A percentile compares a stretch with the other conserved stretches of the same genome.
These are phyloP conservation scores for Drosophila siamana DNA, from an alignment of 2,888 invertebrate genomes.

Conservation along the genomic window DNA sequence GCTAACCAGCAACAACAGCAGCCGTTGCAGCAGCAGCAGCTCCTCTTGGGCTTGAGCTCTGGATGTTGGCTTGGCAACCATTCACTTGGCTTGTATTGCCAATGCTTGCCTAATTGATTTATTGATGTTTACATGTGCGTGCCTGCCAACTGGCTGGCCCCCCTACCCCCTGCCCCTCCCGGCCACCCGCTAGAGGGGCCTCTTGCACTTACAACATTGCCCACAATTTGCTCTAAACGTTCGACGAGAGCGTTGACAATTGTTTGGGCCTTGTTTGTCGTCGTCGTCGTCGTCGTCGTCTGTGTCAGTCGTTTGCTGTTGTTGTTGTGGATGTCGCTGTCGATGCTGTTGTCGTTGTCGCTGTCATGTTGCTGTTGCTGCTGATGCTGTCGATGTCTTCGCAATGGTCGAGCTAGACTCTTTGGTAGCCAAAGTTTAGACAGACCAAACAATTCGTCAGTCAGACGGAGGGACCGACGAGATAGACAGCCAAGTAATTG, in stretches of 20 bases:
- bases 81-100: conserved; percentile 69
- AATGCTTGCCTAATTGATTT: conserved; percentile 84
- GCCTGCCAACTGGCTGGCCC: conserved; percentile 58
- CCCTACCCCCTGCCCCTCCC: accelerated
- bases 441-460: conserved; percentile 81
- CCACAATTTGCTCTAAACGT: conserved; percentile 80
- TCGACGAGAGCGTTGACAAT: conserved; percentile 78
- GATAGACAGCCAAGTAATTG: conserved; percentile 74
- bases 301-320: conserved; percentile 30
- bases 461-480: conserved; percentile 27
- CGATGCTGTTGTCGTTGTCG: conserved; percentile 17
- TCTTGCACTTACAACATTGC: conserved; percentile 72
- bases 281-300: conserved; percentile 22
- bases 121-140: conserved; percentile 84
- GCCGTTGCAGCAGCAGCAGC: conserved; percentile 8
- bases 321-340: conserved; percentile 29
- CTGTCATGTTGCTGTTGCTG: conserved; percentile 18
- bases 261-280: conserved; percentile 80
- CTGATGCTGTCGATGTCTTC: conserved; percentile 56
- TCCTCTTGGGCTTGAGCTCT: background rate
- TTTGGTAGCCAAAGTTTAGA: conserved; percentile 81
- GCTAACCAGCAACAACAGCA: conserved; percentile 7
- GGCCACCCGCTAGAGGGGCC: conserved; percentile 3
- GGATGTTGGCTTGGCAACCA: conserved; percentile 37
- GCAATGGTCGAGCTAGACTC: conserved; percentile 73